These are phyloP conservation scores for Nomada fabriciana DNA, from an alignment of 2,888 invertebrate species.

Conservation along the genomic window DNA sequence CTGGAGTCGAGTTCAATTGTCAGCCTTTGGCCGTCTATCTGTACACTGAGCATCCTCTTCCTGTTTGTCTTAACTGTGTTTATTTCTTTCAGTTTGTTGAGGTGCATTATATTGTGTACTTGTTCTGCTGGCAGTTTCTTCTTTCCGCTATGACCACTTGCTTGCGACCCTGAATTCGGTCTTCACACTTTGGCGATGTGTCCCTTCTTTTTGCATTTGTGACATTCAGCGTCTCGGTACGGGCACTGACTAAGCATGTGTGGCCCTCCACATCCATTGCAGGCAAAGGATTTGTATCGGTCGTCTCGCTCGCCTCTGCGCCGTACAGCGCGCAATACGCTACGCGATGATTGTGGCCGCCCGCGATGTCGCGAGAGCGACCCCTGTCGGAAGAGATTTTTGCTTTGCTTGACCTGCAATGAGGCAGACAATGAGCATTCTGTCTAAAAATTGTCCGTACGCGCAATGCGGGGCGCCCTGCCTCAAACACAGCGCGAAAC, in stretches of 20 bases:
- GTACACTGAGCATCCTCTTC: too few species aligned
- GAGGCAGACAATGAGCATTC: conserved; percentile 13
- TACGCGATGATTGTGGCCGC: too few species aligned
- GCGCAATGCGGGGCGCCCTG: conserved; percentile 15
- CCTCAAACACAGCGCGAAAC: not conserved
- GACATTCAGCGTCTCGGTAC: not conserved
- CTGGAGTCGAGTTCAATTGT: too few species aligned
- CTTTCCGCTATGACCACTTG: too few species aligned
- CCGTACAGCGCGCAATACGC: not conserved
- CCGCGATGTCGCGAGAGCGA: not conserved
- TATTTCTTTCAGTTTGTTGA: too few species aligned
- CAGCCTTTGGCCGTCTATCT: too few species aligned
- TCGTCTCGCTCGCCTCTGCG: not conserved
- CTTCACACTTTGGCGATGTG: conserved; percentile 10
- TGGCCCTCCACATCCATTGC: not conserved
- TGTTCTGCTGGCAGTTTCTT: too few species aligned
- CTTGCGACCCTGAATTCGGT: not conserved
- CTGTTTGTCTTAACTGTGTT: too few species aligned
- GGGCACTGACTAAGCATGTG: not conserved
- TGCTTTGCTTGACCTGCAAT: not conserved
- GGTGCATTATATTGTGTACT: too few species aligned
- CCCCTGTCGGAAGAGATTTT: not conserved
- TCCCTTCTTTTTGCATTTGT: not conserved
- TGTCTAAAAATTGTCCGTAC: conserved; percentile 20
- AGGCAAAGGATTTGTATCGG: not conserved